phyloP scores from a whole-genome alignment of 1,140 invertebrate genomes.

The Nymphalis io region DNA sequence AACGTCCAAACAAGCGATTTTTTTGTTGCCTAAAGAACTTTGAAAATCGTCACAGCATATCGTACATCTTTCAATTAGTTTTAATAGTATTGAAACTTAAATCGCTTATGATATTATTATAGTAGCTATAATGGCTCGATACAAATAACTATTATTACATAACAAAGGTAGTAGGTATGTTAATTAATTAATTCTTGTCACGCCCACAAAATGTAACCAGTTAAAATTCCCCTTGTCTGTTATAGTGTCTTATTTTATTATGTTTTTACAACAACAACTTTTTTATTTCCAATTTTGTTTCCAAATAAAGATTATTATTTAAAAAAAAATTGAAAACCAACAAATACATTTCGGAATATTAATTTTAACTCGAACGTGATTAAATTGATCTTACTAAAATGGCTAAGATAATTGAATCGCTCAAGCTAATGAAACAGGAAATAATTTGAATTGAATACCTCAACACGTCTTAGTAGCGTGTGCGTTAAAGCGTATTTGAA shows the following conservation, averaged over 20 bases:
- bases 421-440: constrained; percentile 25
- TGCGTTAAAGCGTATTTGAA: constrained; percentile 13
- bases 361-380: background rate
- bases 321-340: background rate
- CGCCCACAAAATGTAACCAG: constrained; percentile 5
- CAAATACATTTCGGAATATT: background rate
- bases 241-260: background rate
- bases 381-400: constrained; percentile 10
- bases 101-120: background rate
- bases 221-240: background rate
- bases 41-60: background rate
- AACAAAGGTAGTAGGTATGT: constrained; percentile 4
- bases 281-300: too few relatives aligned
- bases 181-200: constrained; percentile 14
- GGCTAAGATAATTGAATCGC: background rate
- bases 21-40: constrained; percentile 6
- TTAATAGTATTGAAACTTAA: background rate
- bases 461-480: constrained; percentile 5
- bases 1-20: constrained; percentile 18
- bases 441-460: constrained; percentile 33
- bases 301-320: too few relatives aligned
- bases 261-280: too few relatives aligned
- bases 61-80: background rate
- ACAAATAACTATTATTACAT: constrained; percentile 1
- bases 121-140: background rate